These are phyloP conservation scores for Podiceps cristatus DNA, from an alignment of 2,113 vertebrate species.

Conservation along the genomic window DNA sequence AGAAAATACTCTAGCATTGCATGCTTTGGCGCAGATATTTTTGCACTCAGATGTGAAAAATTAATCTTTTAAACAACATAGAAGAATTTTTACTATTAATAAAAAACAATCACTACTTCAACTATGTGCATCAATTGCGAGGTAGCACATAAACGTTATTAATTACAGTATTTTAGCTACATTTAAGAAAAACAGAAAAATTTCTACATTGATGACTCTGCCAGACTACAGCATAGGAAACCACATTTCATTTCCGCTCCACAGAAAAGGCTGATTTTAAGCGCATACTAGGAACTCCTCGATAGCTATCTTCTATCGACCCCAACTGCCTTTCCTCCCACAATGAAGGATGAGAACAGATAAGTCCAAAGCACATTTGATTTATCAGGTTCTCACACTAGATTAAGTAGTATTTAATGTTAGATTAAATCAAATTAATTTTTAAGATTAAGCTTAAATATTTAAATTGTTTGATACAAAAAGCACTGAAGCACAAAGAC, in stretches of 20 bases:
- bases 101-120: neutral
- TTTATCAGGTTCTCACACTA: neutral
- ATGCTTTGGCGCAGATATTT: neutral
- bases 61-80: neutral
- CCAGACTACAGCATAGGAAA: neutral
- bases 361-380: neutral
- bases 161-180: too few relatives aligned
- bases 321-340: neutral
- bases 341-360: neutral
- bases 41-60: neutral
- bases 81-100: neutral
- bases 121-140: neutral
- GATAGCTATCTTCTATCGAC: neutral
- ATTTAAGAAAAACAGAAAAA: neutral
- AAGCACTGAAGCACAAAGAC: neutral
- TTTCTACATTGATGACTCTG: neutral
- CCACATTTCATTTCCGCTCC: neutral
- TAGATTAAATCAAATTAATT: neutral
- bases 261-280: neutral
- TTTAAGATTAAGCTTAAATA: neutral
- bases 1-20: neutral
- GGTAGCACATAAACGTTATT: neutral
- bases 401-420: neutral
- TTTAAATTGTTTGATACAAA: neutral
- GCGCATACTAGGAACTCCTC: fast-evolving